phyloP scores from a whole-genome alignment of 2,797 vertebrate species.

The Psittacula derbiana region DNA sequence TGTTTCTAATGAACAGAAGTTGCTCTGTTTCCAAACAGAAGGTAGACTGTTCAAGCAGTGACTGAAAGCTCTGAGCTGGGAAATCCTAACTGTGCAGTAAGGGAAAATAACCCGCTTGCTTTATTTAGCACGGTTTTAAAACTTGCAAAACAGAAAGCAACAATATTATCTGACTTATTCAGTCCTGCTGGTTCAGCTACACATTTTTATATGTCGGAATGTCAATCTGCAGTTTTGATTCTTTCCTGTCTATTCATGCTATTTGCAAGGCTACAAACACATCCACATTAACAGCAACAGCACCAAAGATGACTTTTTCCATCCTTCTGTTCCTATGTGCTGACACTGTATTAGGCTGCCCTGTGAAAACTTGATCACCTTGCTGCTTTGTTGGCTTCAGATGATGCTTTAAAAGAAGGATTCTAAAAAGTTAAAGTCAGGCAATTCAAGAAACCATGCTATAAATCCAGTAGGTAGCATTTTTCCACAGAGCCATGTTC shows the following conservation, averaged over 20 bases:
- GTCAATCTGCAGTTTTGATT: background rate
- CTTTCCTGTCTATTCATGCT: background rate
- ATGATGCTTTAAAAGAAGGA: background rate
- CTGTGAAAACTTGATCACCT: background rate
- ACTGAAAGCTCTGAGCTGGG: conserved; percentile 46
- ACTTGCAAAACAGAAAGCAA: conserved; percentile 37
- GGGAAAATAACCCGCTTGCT: conserved; percentile 28
- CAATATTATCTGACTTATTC: background rate
- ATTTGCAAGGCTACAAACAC: background rate
- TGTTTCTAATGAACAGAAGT: conserved; percentile 72
- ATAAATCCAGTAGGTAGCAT: background rate
- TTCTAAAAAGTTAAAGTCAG: background rate
- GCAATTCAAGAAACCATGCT: background rate
- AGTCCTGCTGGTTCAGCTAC: background rate
- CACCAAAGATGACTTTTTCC: background rate
- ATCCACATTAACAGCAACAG: background rate
- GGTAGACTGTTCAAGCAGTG: conserved; percentile 66
- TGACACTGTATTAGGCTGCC: background rate
- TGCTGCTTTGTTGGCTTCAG: background rate
- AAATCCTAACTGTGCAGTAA: conserved; percentile 39
- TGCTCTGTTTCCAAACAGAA: conserved; percentile 77
- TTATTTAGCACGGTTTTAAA: conserved; percentile 39
- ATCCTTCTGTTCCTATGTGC: background rate
- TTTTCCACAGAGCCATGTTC: background rate
- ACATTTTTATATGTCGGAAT: background rate